Evolutionary conservation across 2,888 invertebrate genomes (phyloP), one percentile per base, ranked within the genome.

Genomic region (Homarus gammarus): DNA sequence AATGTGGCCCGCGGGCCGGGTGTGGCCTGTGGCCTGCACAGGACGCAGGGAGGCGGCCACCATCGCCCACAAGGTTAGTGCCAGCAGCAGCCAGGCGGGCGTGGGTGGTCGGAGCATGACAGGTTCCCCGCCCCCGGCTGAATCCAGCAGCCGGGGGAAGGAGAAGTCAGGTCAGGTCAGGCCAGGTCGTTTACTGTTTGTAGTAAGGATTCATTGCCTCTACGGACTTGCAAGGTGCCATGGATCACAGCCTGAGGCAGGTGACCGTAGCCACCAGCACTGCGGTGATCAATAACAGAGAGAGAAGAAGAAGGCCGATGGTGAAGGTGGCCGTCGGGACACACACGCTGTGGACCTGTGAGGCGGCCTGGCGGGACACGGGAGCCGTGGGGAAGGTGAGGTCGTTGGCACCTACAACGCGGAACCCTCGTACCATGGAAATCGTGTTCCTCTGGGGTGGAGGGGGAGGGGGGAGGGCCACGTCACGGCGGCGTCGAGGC

Each of bases 381-480:
- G 88, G n/a, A 44, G 22, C 56, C 1, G 78, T 79, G 0, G 40
- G 15, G 73, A 91, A 89, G 33, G 86, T 51, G 8, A 91, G 73
- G 73, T 91, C 91, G 27, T 89, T 75, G 1, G 86, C 89, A 22
- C 61, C 73, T 31, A 91, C 87, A n/a, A 91, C 91, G 22, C 87
- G 91, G 38, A 91, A 87, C 1, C 91, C 84, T 79, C 79, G 77
- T 40, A 84, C 83, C 87, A 91, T 88, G n/a, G 87, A 64, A 15
- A 87, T 33, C 2, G 84, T 84, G 27, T 77, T 83, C 36, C 56
- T 83, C 49, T 51, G 61, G 10, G 87, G 86, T 10, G 79, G 84
- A 64, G 83, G 83, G 51, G 83, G 77, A 27, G 78, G 84, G 5
- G 84, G 88, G 22, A 78, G 31, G 27, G 78, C 44, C 33, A 78